Evolutionary conservation across 2,797 vertebrate species (phyloP).

Genomic region (Phaenicophaeus curvirostris): DNA sequence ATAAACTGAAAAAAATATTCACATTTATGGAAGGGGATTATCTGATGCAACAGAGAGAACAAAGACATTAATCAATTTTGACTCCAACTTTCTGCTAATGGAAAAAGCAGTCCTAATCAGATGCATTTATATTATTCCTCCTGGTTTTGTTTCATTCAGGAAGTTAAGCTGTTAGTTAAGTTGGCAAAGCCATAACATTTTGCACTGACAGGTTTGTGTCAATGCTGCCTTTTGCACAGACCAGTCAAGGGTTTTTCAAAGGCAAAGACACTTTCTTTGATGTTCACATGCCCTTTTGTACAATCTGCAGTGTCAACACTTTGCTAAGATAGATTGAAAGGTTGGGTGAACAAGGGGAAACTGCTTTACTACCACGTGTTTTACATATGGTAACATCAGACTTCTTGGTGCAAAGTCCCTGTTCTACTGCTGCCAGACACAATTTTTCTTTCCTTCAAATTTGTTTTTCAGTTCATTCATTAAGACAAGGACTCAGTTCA

Average conservation of each 20-base stretch:
- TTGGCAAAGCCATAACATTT: background rate
- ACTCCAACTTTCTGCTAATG: background rate
- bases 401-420: background rate
- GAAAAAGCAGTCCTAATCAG: background rate
- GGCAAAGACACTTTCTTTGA: constrained; percentile 9
- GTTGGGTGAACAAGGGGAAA: background rate
- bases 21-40: background rate
- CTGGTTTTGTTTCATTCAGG: background rate
- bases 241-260: constrained; percentile 21
- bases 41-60: background rate
- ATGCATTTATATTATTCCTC: background rate
- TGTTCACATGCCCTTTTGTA: background rate
- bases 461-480: background rate
- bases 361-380: background rate
- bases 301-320: background rate
- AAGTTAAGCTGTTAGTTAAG: background rate
- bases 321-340: background rate
- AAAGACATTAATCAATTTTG: constrained; percentile 8
- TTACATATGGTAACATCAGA: background rate
- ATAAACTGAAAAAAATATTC: background rate
- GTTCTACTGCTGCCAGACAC: background rate
- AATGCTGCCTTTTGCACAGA: background rate
- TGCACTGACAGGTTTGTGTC: constrained; percentile 17
- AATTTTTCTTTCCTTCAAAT: background rate
- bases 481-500: background rate